phyloP scores from a whole-genome alignment of 2,797 vertebrate genomes.

The Poeciliopsis turneri region DNA sequence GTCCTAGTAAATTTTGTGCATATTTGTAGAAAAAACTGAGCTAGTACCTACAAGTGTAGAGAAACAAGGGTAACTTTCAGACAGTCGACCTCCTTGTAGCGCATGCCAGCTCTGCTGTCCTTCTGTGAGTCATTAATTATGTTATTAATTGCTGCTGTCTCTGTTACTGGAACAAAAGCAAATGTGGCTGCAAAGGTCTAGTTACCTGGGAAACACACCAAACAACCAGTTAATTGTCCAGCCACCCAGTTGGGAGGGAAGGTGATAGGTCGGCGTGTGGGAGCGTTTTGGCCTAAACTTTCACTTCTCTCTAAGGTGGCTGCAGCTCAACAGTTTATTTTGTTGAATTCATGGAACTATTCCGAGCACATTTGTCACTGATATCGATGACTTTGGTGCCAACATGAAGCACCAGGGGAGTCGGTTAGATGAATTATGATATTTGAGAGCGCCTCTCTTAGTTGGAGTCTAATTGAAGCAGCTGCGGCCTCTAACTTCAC shows the following conservation, averaged over 20 bases:
- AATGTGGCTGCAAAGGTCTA: neutral
- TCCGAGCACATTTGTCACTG: neutral
- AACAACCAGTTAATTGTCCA: neutral
- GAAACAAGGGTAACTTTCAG: neutral
- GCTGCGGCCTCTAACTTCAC: neutral
- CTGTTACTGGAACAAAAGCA: neutral
- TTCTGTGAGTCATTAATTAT: neutral
- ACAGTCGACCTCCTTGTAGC: neutral
- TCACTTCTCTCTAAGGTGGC: neutral
- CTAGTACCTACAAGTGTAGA: neutral
- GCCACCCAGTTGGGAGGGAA: neutral
- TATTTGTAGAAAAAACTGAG: no score
- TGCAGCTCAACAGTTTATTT: neutral
- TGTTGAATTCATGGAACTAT: neutral
- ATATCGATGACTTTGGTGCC: neutral
- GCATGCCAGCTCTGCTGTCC: neutral
- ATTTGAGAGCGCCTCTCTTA: neutral
- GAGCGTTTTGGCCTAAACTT: neutral
- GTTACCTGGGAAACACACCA: neutral
- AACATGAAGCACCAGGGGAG: neutral
- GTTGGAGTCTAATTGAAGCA: conserved; percentile 14
- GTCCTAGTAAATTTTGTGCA: neutral
- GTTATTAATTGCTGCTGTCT: conserved; percentile 5
- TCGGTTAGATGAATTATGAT: neutral
- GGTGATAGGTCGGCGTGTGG: neutral